Conservation (phyloP, 2,797 vertebrate species). For the Anisognathus igniventris region DNA sequence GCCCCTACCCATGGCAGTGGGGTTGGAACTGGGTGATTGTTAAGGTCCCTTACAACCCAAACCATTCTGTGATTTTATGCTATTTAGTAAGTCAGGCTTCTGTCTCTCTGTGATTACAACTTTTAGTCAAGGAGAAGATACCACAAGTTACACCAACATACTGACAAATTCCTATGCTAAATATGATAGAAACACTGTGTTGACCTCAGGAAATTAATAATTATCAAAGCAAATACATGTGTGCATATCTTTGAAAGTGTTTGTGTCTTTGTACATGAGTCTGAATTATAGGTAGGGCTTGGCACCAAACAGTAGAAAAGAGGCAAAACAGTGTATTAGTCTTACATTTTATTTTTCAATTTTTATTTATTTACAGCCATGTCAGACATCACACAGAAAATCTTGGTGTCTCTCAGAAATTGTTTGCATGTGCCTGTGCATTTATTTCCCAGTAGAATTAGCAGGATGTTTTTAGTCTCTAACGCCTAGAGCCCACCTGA, state of each 20-base stretch:
- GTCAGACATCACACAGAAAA: background rate
- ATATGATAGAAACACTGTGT: background rate
- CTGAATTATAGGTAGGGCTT: background rate
- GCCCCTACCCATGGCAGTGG: background rate
- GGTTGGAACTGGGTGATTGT: background rate
- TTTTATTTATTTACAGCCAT: background rate
- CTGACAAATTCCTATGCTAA: background rate
- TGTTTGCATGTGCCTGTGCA: background rate
- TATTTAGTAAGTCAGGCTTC: background rate
- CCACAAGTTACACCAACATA: background rate
- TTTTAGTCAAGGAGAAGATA: background rate
- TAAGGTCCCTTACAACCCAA: background rate
- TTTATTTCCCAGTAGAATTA: background rate
- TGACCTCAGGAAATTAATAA: background rate
- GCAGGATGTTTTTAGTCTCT: background rate
- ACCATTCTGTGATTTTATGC: background rate
- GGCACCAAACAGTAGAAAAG: background rate
- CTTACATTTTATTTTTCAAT: background rate
- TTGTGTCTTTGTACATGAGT: background rate
- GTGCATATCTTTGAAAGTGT: background rate
- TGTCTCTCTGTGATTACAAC: background rate
- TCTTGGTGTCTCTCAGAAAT: background rate
- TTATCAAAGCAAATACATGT: background rate
- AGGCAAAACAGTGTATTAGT: background rate
- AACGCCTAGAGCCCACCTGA: background rate